A percentile compares a stretch with the other conserved stretches of the same genome.
phyloP scores from a whole-genome alignment of 2,113 vertebrate species.

The Phyllostomus discolor region DNA sequence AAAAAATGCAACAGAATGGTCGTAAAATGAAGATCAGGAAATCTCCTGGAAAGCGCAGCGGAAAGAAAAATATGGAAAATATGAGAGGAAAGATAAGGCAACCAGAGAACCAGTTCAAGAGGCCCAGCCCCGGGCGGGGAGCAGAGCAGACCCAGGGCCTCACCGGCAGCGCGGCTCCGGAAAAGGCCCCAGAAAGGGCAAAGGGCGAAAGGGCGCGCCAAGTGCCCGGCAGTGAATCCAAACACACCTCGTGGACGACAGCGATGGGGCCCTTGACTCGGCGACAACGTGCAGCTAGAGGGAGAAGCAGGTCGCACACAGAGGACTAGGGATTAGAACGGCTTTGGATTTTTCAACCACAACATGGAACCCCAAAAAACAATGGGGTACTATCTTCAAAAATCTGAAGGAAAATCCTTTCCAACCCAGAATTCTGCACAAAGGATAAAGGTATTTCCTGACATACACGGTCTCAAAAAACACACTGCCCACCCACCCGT shows the following conservation, averaged over 20 bases:
- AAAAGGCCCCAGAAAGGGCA: neutral
- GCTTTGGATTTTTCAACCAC: neutral
- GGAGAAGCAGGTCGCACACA: neutral
- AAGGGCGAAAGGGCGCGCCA: neutral
- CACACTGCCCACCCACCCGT: neutral
- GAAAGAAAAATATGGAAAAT: neutral
- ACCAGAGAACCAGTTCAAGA: neutral
- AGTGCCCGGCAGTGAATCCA: neutral
- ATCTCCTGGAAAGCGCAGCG: neutral
- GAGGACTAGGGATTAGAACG: neutral
- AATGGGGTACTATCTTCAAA: neutral
- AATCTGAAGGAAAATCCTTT: neutral
- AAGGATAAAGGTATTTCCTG: neutral
- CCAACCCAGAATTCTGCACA: neutral
- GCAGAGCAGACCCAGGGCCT: neutral
- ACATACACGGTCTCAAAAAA: neutral
- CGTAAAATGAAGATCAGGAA: neutral
- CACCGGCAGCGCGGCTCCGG: neutral
- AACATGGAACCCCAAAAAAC: neutral
- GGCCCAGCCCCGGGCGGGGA: neutral
- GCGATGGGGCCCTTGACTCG: neutral
- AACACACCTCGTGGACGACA: neutral
- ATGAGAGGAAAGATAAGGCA: neutral
- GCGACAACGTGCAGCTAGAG: neutral
- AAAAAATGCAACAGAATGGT: neutral